Base-by-base conservation (phyloP, 2,113 vertebrate species). In the Salvelinus alpinus region DNA sequence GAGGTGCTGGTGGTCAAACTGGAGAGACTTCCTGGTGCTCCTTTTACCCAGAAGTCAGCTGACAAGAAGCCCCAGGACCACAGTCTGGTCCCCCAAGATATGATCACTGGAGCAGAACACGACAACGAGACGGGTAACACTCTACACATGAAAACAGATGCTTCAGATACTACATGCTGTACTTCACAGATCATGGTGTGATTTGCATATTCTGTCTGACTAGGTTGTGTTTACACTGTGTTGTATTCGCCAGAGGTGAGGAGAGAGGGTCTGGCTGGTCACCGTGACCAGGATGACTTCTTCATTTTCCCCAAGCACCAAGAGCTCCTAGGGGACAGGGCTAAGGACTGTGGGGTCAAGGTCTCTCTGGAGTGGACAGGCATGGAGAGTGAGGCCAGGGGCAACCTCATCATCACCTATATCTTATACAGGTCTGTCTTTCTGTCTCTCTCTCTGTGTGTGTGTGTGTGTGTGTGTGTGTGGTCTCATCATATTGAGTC, bases 1-100 rank as follows among this genome's bases (percentile, higher is more conserved):
- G 97, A 99, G 87, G 95, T 98, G 67, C 85, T 99, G 48, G 92
- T 99, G 25, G 65, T 99, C 29, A 96, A 95, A 85, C 88, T 99
- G 86, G 93, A 95, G n/a, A 76, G 72, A 1, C 78, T 79, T 1
- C 81, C 25, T 65, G 86, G 86, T 22, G 51, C 79, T 34, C 65
- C 69, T 1, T 18, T 18, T 18, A 9, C 70, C 4, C 18, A 73
- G 65, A 34, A 18, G 38, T 0, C 1, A 2, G 29, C 86, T 11
- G 47, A 7, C 74, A 80, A 29, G 85, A 80, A 9, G 13, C 71
- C 20, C 27, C 76, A 31, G 80, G 89, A 14, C 54, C 80, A 1
- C 24, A 0, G 11, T 0, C 77, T 74, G 31, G 70, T 80, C 0
- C 66, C 74, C 0, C 22, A 54, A 14, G 78, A 80, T 4, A 34